Evolutionary conservation across 1,140 invertebrate species (phyloP), one percentile per base, ranked within the genome.

Genomic region (Teleopsis dalmanni): DNA sequence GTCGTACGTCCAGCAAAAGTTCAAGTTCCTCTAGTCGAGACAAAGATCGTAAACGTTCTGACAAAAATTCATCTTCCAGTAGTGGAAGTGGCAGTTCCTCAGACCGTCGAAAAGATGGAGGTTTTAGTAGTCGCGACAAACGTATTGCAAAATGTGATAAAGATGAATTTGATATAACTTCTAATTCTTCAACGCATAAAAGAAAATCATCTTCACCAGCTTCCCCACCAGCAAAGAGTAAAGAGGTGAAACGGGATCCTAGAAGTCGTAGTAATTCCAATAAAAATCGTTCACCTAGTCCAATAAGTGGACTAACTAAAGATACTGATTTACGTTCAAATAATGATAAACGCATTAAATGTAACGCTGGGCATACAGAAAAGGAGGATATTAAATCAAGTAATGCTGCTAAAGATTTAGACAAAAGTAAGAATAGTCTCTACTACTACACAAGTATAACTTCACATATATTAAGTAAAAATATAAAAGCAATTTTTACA

Each of bases 381-480:
- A 21, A 13, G 16, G 16, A 18, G 3, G 3, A 4, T 27, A 14
- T 33, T 26, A 26, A 14, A 29, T n/a, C 42, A 34, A 27, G 31
- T 18, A 16, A 7, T 14, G 43, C 22, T 33, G 27, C 33, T 14
- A 65, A 60, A 53, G 62, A 62, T 55, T 63, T 65, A 65, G 62
- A 65, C 49, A 65, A 65, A 65, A 64, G 62, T 65, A 65, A 65
- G 62, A 65, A 59, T 25, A 18, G 33, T 50, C 42, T 31, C 18
- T 13, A 33, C n/a, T 21, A 22, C 21, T 21, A 40, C 37, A 19
- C 19, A 19, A 38, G 10, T 40, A 23, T 40, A n/a, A 22, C 21
- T 7, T 21, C 25, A 22, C 11, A 13, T 9, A 38, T 14, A 19
- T 19, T 22, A 19, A 40, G 25, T 40, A n/a, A n/a, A n/a, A n/a